These are phyloP conservation scores for Strigamia crassipes DNA, from an alignment of 2,888 invertebrate species.

Conservation along the genomic window DNA sequence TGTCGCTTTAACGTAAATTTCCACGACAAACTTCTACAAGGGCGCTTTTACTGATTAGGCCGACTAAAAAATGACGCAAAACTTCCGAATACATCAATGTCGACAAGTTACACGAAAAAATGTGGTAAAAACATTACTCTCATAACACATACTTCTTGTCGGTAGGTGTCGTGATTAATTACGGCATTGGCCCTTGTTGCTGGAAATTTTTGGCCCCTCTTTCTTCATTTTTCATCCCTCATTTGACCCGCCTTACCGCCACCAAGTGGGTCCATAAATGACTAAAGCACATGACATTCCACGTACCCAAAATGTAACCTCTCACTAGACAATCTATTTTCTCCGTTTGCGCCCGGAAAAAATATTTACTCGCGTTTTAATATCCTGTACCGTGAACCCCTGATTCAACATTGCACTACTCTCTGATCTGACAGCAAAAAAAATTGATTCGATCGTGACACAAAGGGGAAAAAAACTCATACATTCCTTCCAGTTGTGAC, in stretches of 20 bases:
- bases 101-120: slow-evolving; percentile 23
- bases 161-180: slow-evolving; percentile 24
- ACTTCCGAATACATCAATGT: not conserved
- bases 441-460: not conserved
- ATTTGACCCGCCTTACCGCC: slow-evolving; percentile 35
- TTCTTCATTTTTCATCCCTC: slow-evolving; percentile 19
- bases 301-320: not conserved
- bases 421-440: slow-evolving; percentile 2
- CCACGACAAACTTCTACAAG: no score
- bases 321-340: no score
- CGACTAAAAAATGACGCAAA: no score
- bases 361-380: not conserved
- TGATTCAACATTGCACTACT: not conserved
- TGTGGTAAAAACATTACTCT: slow-evolving; percentile 25
- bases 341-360: not conserved
- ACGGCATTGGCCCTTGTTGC: not conserved
- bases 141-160: slow-evolving; percentile 24
- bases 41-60: no score
- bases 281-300: slow-evolving; percentile 32
- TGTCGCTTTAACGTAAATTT: no score
- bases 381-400: not conserved
- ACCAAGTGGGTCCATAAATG: slow-evolving; percentile 32
- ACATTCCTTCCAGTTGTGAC: slow-evolving; percentile 27
- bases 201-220: slow-evolving; percentile 14
- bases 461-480: not conserved